A percentile compares a stretch with the other conserved stretches of the same genome.
phyloP scores from a whole-genome alignment of 2,797 vertebrate species.

The Acrossocheilus wenchowensis region DNA sequence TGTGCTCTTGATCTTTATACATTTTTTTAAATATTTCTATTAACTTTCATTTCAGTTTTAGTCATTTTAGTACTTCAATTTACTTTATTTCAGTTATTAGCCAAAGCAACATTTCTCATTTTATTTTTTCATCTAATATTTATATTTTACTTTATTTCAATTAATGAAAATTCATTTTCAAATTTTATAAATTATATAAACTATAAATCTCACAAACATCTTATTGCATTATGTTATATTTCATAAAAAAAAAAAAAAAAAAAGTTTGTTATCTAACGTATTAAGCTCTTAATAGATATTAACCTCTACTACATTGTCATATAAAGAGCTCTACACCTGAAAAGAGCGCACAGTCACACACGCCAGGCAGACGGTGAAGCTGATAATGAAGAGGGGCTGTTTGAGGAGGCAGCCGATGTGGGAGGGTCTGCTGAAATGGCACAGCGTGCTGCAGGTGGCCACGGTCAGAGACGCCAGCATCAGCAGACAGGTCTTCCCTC shows the following conservation, averaged over 20 bases:
- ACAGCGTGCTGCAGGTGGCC: slow-evolving; percentile 73
- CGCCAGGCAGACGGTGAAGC: slow-evolving; percentile 81
- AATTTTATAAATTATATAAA: neutral
- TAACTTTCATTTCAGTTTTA: neutral
- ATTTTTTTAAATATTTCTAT: neutral
- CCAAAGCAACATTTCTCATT: neutral
- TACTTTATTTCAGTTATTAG: neutral
- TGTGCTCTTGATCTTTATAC: neutral
- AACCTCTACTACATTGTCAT: too few relatives aligned
- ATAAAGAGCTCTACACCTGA: slow-evolving; percentile 66
- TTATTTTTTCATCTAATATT: neutral
- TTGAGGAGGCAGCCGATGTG: slow-evolving; percentile 74
- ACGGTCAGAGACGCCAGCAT: slow-evolving; percentile 78
- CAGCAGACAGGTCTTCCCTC: slow-evolving; percentile 84
- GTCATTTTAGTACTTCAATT: neutral
- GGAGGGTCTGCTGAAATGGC: slow-evolving; percentile 77
- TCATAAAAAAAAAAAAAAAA: neutral
- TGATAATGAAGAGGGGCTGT: slow-evolving; percentile 77
- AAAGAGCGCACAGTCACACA: slow-evolving; percentile 82
- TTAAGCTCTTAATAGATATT: neutral
- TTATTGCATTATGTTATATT: neutral
- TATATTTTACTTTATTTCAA: neutral
- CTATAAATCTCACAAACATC: neutral
- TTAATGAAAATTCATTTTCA: neutral
- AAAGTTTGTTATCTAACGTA: too few relatives aligned